These are phyloP conservation scores for Philereme transversata DNA, from an alignment of 2,888 invertebrate genomes.

Conservation along the genomic window DNA sequence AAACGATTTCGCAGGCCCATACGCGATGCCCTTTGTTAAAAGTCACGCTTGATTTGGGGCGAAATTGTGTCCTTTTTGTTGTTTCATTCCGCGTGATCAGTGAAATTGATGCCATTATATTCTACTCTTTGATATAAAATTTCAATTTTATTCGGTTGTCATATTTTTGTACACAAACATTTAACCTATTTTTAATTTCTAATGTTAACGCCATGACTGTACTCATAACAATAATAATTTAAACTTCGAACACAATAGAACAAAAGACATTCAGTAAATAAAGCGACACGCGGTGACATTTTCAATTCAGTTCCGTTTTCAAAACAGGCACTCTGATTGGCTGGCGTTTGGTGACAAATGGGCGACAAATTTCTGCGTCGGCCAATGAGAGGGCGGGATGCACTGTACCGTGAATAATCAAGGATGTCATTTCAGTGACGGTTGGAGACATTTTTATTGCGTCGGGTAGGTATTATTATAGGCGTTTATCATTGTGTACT, in stretches of 20 bases:
- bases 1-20: constrained; percentile 65
- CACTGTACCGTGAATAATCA: constrained; percentile 54
- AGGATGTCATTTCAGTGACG: constrained; percentile 46
- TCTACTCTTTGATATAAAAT: constrained; percentile 33
- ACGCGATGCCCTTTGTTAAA: constrained; percentile 73
- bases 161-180: constrained; percentile 35
- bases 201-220: constrained; percentile 41
- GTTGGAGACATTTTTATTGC: constrained; percentile 33
- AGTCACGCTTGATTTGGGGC: constrained; percentile 80
- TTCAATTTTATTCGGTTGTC: constrained; percentile 43
- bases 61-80: constrained; percentile 82
- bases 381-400: constrained; percentile 64
- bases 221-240: constrained; percentile 27
- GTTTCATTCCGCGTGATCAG: constrained; percentile 72
- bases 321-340: constrained; percentile 64
- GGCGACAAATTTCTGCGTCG: constrained; percentile 67
- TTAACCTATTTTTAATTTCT: constrained; percentile 1
- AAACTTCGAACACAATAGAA: constrained; percentile 43
- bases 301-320: constrained; percentile 67
- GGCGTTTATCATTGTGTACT: constrained; percentile 14
- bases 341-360: constrained; percentile 79
- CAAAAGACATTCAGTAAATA: constrained; percentile 55
- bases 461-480: constrained; percentile 9
- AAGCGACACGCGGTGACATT: constrained; percentile 67
- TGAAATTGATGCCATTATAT: constrained; percentile 69